Percentiles rank a stretch among this genome's conserved stretches.
phyloP scores from a whole-genome alignment of 1,140 invertebrate species.

The Idris sp. region DNA sequence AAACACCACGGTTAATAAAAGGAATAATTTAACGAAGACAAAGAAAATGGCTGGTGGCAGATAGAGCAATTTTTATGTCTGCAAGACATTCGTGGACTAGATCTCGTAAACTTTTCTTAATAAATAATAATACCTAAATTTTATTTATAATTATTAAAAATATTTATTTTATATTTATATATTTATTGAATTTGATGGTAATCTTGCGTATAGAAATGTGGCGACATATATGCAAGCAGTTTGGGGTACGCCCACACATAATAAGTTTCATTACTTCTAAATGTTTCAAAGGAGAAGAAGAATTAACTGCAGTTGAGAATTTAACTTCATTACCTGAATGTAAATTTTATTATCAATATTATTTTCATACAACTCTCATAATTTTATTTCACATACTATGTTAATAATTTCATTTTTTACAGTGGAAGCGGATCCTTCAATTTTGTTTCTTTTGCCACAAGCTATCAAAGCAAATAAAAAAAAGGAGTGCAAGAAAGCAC shows the following conservation, averaged over 20 bases:
- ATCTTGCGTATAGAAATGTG: no score
- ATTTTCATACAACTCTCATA: no score
- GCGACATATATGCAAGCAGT: no score
- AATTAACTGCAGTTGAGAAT: not conserved
- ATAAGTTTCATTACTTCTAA: not conserved
- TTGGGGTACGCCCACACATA: not conserved
- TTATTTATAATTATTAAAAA: no score
- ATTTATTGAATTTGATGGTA: no score
- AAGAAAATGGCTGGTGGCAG: constrained; percentile 23
- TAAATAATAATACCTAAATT: no score
- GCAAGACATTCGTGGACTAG: not conserved
- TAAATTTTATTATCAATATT: no score
- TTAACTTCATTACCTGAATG: not conserved
- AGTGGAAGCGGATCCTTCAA: not conserved
- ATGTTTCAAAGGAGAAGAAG: not conserved
- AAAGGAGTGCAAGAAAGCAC: not conserved
- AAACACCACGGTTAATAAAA: no score
- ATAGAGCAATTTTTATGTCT: constrained; percentile 15
- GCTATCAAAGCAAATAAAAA: not conserved
- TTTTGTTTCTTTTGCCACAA: not conserved
- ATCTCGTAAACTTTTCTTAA: not conserved
- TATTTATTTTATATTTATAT: no score
- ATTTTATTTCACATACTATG: no score
- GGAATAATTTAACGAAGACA: not conserved
- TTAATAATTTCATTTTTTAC: not conserved